Evolutionary conservation across 2,888 invertebrate species (phyloP), one percentile per base, ranked within the genome.

Genomic region (Frankliniella fusca): DNA sequence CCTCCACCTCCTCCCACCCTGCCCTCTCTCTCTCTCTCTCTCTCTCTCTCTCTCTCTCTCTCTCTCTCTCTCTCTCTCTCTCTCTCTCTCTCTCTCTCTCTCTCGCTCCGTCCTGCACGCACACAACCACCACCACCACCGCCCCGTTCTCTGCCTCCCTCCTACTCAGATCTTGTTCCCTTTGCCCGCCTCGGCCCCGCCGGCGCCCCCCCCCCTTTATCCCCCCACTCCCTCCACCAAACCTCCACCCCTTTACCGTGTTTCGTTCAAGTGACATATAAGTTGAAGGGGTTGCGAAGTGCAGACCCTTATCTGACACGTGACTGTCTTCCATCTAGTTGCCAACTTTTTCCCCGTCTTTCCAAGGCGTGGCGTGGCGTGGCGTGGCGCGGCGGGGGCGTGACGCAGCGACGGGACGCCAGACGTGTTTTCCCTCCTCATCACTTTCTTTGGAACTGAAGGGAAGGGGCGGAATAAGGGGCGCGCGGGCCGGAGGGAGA

Each of bases 281-380:
- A 76, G 70, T 76, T 76, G 11, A 54, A 54, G 70, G 70, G 70
- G 70, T 11, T 20, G n/a, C 70, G 70, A 70, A 70, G 20, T 54
- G 54, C 15, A 70, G 23, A 7, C 70, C n/a, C 70, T 70, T 70
- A 70, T 70, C 70, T 70, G 70, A 70, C 70, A 11, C 70, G 70
- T 70, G 70, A 20, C 54, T 54, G 54, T 20, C 54, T 54, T 20
- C 54, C 54, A 20, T 54, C 70, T 11, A 54, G 54, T 54, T 54
- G 54, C 54, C 70, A 70, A 70, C 70, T 70, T 70, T 70, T 23
- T 23, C 23, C 15, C 5, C 38, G 38, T 38, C 38, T 38, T 38
- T 5, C 38, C 38, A 38, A 38, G 38, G 38, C 3, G 38, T 5
- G 38, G 38, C 3, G 38, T 5, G 38, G 38, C 3, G 38, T 5